These are phyloP conservation scores for Rhopalosiphum padi DNA, from an alignment of 1,140 invertebrate genomes.

Conservation along the genomic window DNA sequence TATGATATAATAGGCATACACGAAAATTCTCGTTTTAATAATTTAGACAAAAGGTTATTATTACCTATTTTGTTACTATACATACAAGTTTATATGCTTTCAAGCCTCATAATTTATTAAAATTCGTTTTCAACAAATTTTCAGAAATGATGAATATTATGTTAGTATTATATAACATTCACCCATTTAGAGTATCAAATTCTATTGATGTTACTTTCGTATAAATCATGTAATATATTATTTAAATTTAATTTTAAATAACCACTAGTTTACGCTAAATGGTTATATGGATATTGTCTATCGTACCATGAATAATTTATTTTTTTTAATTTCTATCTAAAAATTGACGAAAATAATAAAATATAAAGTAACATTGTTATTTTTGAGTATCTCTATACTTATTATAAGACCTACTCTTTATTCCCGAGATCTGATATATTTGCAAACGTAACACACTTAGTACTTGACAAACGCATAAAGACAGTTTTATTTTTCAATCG, in stretches of 20 bases:
- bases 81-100: not conserved
- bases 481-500: not conserved
- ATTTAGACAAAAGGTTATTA: not conserved
- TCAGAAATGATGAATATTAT: not conserved
- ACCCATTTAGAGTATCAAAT: not conserved
- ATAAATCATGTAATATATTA: not conserved
- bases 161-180: not conserved
- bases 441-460: not conserved
- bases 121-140: not conserved
- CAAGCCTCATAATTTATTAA: not conserved
- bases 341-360: not conserved
- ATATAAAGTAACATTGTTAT: not conserved
- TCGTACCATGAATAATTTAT: not conserved
- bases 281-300: not conserved
- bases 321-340: not conserved
- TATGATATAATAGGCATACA: not conserved
- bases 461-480: not conserved
- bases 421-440: not conserved
- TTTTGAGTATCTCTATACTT: not conserved
- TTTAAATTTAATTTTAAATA: not conserved
- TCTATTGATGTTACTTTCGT: not conserved
- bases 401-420: too few species aligned
- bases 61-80: too few species aligned
- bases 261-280: not conserved
- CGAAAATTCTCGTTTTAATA: not conserved